These are phyloP conservation scores for Gorsachius magnificus DNA, from an alignment of 2,797 vertebrate species.

Conservation along the genomic window DNA sequence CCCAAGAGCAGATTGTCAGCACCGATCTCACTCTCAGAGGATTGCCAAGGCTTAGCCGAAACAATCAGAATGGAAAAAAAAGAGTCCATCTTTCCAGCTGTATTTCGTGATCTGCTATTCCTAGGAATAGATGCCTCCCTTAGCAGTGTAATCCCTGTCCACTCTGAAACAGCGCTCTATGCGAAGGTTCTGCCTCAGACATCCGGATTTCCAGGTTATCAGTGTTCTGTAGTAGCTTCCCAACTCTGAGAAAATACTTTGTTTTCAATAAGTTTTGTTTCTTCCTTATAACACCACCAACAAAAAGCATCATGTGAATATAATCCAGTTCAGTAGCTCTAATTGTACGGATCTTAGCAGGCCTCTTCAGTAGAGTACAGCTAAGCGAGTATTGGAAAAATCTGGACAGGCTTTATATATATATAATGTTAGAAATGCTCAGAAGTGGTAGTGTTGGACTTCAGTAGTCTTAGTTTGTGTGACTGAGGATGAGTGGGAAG, in stretches of 20 bases:
- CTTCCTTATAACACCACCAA: neutral
- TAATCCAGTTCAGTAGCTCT: conserved; percentile 47
- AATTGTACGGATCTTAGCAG: conserved; percentile 23
- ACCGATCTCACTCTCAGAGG: neutral
- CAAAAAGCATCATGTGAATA: neutral
- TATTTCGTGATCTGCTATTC: neutral
- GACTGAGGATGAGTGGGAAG: neutral
- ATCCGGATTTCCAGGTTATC: neutral
- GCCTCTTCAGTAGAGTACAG: neutral
- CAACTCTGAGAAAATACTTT: neutral
- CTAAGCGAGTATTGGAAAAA: neutral
- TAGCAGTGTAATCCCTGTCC: neutral
- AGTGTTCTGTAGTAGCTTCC: neutral
- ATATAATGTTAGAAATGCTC: neutral
- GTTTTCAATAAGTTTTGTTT: neutral
- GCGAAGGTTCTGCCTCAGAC: neutral
- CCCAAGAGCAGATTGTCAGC: neutral
- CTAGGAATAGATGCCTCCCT: neutral
- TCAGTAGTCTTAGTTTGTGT: neutral
- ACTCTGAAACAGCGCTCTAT: neutral
- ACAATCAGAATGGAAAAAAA: conserved; percentile 11
- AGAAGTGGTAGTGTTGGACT: neutral
- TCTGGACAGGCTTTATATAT: neutral
- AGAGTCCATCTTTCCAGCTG: neutral
- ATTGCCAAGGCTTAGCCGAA: conserved; percentile 32